Evolutionary conservation across 2,888 invertebrate species (phyloP).

Genomic region (Margaritifera margaritifera): DNA sequence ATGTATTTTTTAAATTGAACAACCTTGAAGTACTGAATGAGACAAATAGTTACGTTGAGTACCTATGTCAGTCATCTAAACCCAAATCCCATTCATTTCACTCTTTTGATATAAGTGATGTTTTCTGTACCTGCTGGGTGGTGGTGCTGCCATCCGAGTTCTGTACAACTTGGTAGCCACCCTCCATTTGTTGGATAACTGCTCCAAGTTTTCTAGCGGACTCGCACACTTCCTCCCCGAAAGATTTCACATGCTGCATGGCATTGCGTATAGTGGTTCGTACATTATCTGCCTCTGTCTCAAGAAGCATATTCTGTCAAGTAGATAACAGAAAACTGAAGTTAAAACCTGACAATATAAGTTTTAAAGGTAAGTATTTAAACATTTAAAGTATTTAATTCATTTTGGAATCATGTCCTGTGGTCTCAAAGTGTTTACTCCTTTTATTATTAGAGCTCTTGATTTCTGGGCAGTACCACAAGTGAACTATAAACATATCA

Average conservation of each 20-base stretch:
- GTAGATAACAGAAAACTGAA: background rate
- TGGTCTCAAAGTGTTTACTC: too few species aligned
- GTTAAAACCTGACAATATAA: background rate
- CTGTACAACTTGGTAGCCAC: slow-evolving; percentile 57
- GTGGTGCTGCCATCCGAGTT: slow-evolving; percentile 48
- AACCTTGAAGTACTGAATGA: too few species aligned
- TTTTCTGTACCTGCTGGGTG: slow-evolving; percentile 44
- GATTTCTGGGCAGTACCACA: too few species aligned
- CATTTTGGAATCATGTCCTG: too few species aligned
- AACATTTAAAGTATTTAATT: background rate
- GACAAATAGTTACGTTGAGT: too few species aligned
- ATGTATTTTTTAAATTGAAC: too few species aligned
- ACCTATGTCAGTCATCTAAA: too few species aligned
- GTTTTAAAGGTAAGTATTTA: too few species aligned
- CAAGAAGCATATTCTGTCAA: slow-evolving; percentile 75
- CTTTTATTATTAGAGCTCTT: too few species aligned
- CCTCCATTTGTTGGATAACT: slow-evolving; percentile 73
- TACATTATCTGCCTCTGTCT: slow-evolving; percentile 77
- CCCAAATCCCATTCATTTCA: too few species aligned
- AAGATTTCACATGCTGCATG: slow-evolving; percentile 75
- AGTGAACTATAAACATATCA: too few species aligned
- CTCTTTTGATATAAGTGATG: too few species aligned
- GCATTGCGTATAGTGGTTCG: slow-evolving; percentile 75
- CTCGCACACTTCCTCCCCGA: slow-evolving; percentile 76
- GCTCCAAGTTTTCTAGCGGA: slow-evolving; percentile 75